Conservation (phyloP, 2,113 vertebrate genomes). For the Indicator indicator region DNA sequence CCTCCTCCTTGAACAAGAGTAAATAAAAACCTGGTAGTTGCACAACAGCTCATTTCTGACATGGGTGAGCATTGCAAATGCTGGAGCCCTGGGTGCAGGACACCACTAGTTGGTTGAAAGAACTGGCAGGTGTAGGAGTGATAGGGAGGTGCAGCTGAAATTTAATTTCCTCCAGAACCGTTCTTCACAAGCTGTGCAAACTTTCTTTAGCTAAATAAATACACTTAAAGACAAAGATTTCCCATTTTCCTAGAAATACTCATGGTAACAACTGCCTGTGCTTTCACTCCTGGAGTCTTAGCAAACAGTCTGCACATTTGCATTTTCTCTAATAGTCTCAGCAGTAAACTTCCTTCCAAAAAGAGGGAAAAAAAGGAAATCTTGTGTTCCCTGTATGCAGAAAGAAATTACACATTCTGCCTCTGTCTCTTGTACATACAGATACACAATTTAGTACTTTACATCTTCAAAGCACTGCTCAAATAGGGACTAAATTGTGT, state of each 20-base stretch:
- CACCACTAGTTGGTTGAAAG: background rate
- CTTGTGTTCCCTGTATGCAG: slow-evolving; percentile 60
- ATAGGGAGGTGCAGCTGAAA: slow-evolving; percentile 27
- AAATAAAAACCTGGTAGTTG: background rate
- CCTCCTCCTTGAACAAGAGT: background rate
- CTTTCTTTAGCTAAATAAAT: slow-evolving; percentile 70
- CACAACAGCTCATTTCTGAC: background rate
- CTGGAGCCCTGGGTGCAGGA: background rate
- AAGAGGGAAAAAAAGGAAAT: slow-evolving; percentile 69
- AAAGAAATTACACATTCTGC: slow-evolving; percentile 65
- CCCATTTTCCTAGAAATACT: slow-evolving; percentile 66
- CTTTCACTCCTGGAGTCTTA: slow-evolving; percentile 71
- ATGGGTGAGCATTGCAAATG: background rate
- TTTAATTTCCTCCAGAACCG: slow-evolving; percentile 64
- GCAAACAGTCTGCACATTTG: slow-evolving; percentile 71
- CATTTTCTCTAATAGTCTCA: slow-evolving; percentile 78
- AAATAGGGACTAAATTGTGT: slow-evolving; percentile 51
- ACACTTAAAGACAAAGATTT: slow-evolving; percentile 73
- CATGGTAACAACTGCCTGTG: slow-evolving; percentile 61
- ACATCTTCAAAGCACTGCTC: slow-evolving; percentile 56
- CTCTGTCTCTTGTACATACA: slow-evolving; percentile 41
- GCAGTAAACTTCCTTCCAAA: slow-evolving; percentile 74
- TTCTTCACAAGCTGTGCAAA: slow-evolving; percentile 61
- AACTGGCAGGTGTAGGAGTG: slow-evolving; percentile 49
- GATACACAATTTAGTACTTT: slow-evolving; percentile 64